phyloP scores from a whole-genome alignment of 2,888 invertebrate species.

The Salticus scenicus region DNA sequence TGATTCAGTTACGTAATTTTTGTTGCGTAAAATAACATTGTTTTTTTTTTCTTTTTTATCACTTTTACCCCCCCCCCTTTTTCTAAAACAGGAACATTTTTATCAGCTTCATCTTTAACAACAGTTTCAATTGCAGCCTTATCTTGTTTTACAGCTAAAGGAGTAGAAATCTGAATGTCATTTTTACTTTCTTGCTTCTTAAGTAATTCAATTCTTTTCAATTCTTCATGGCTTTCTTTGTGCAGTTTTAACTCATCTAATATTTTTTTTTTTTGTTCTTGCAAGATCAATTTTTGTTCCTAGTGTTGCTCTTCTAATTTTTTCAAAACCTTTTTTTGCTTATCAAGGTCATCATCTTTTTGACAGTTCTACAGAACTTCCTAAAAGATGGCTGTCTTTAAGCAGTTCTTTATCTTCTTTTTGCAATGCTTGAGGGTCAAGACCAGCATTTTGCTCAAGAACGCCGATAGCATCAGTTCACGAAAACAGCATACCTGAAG shows the following conservation, averaged over 20 bases:
- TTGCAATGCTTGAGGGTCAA: conserved; percentile 67
- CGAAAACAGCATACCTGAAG: too few relatives aligned
- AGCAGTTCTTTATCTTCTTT: conserved; percentile 69
- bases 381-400: conserved; percentile 36
- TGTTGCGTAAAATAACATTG: neutral
- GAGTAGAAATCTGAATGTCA: neutral
- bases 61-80: too few relatives aligned
- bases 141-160: neutral
- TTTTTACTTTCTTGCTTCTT: neutral
- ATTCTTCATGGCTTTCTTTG: conserved; percentile 71
- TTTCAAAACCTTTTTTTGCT: conserved; percentile 79
- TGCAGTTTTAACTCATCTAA: conserved; percentile 80
- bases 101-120: neutral
- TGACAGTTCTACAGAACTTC: conserved; percentile 1
- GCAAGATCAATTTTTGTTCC: conserved; percentile 82
- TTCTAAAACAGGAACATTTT: neutral
- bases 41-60: neutral
- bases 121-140: neutral
- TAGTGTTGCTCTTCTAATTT: conserved; percentile 83
- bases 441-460: conserved; percentile 46
- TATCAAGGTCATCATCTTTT: conserved; percentile 54
- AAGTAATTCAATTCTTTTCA: neutral
- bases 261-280: conserved; percentile 82
- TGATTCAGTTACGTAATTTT: neutral
- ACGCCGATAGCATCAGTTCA: too few relatives aligned